Conservation (phyloP, 1,140 invertebrate genomes). For the Drosophila yakuba region DNA sequence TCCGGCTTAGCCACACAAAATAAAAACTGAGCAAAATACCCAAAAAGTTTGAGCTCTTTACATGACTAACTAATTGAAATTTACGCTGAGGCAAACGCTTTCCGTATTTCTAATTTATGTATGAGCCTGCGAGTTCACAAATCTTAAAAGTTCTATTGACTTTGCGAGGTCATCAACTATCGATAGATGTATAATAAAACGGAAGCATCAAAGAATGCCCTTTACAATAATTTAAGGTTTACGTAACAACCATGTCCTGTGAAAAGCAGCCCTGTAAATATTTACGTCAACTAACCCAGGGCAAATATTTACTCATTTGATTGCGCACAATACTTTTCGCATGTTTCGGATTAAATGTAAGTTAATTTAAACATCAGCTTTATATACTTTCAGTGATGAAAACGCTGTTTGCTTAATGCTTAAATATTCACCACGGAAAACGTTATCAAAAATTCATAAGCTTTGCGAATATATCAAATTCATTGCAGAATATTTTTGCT, state of each 20-base stretch:
- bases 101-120: slow-evolving; percentile 32
- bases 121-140: slow-evolving; percentile 8
- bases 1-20: slow-evolving; percentile 39
- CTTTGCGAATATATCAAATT: slow-evolving; percentile 48
- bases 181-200: background rate
- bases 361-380: slow-evolving; percentile 39
- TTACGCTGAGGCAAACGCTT: slow-evolving; percentile 63
- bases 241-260: background rate
- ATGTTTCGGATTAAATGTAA: slow-evolving; percentile 42
- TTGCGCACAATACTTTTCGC: slow-evolving; percentile 15
- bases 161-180: slow-evolving; percentile 8
- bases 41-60: slow-evolving; percentile 43
- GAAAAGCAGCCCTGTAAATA: slow-evolving; percentile 7
- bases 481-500: slow-evolving; percentile 40
- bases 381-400: slow-evolving; percentile 24
- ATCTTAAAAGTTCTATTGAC: slow-evolving; percentile 28
- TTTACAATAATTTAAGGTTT: background rate
- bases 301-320: slow-evolving; percentile 39
- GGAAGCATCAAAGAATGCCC: no score
- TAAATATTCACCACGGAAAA: slow-evolving; percentile 54
- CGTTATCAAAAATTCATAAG: slow-evolving; percentile 64
- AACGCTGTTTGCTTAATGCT: slow-evolving; percentile 39
- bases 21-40: slow-evolving; percentile 17
- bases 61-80: slow-evolving; percentile 73
- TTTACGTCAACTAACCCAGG: slow-evolving; percentile 10